Percentiles rank a stretch among this genome's conserved stretches.
These are phyloP conservation scores for Acrocephalus kingi DNA, from an alignment of 2,113 vertebrate species.

Conservation along the genomic window DNA sequence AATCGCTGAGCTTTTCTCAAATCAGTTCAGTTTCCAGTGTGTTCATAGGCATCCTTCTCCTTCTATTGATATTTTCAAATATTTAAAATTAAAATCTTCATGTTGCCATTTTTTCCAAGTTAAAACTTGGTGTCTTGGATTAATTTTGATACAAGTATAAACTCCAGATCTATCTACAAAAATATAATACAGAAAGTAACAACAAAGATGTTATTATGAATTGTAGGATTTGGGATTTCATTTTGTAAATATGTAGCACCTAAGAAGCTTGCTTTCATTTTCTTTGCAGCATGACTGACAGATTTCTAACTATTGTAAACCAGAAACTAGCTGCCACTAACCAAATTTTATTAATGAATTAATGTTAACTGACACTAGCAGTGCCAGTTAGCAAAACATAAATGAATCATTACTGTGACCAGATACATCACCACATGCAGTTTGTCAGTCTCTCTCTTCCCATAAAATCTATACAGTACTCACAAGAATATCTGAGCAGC, in stretches of 20 bases:
- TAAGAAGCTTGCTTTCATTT: not conserved
- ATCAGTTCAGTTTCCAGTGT: not conserved
- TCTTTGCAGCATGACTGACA: not conserved
- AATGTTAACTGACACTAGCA: not conserved
- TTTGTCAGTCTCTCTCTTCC: not conserved
- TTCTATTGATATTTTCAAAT: not conserved
- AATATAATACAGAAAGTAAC: not conserved
- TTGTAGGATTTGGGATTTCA: not conserved
- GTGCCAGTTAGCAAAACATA: not conserved
- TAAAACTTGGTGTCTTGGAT: not conserved
- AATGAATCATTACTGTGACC: not conserved
- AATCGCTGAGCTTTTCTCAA: not conserved
- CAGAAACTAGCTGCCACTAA: not conserved
- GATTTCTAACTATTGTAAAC: not conserved
- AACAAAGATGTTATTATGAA: not conserved
- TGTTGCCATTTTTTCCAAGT: not conserved
- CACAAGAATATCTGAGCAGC: not conserved
- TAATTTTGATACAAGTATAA: not conserved
- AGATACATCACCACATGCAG: not conserved
- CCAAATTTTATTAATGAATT: not conserved
- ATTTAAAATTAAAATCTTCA: not conserved
- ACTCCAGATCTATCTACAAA: not conserved
- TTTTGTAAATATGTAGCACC: not conserved
- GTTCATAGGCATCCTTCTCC: not conserved
- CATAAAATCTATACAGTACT: not conserved